phyloP scores from a whole-genome alignment of 2,888 invertebrate genomes.

The Seladonia tumulorum region DNA sequence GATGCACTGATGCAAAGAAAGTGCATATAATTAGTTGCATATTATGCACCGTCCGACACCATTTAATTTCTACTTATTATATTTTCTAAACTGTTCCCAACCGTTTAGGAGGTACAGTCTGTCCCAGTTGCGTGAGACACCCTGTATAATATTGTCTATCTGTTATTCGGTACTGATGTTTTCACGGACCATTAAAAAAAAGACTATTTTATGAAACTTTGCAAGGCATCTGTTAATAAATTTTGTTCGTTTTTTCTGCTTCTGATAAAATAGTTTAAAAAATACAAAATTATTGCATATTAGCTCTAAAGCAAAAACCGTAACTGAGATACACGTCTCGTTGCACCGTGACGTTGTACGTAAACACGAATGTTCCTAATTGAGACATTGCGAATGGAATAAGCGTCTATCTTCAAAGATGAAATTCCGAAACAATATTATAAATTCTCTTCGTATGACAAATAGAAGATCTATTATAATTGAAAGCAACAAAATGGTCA shows the following conservation, averaged over 20 bases:
- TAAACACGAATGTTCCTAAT: not conserved
- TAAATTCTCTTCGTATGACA: not conserved
- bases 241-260: not conserved
- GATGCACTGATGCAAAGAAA: too few relatives aligned
- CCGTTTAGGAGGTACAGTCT: too few relatives aligned
- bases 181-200: not conserved
- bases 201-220: too few relatives aligned
- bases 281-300: not conserved
- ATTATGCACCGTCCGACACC: too few relatives aligned
- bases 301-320: not conserved
- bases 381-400: not conserved
- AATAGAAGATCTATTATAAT: not conserved
- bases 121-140: too few relatives aligned
- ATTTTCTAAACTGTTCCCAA: too few relatives aligned
- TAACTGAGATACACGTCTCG: not conserved
- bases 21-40: too few relatives aligned
- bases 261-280: not conserved
- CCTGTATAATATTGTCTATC: not conserved
- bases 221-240: not conserved
- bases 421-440: not conserved
- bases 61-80: too few relatives aligned
- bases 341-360: not conserved
- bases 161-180: not conserved
- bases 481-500: not conserved
- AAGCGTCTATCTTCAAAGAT: too few relatives aligned